Evolutionary conservation across 1,140 invertebrate species (phyloP).

Genomic region (Drosophila cardini): DNA sequence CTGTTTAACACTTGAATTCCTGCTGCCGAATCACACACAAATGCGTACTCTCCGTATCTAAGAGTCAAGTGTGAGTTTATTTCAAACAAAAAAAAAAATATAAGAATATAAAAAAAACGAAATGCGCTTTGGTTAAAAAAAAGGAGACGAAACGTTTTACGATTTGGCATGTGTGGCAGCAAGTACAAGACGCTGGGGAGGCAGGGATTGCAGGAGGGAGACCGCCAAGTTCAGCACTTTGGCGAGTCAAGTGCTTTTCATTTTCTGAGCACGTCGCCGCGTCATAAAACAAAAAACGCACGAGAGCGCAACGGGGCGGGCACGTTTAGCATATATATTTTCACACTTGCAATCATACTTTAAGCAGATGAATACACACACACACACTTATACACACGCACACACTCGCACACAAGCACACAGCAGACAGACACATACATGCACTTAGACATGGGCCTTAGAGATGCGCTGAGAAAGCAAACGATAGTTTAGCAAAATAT

Average conservation of each 20-base stretch:
- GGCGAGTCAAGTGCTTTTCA: slow-evolving; percentile 79
- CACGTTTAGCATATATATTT: slow-evolving; percentile 82
- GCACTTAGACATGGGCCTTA: slow-evolving; percentile 20
- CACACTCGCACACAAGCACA: slow-evolving; percentile 13
- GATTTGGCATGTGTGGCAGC: slow-evolving; percentile 70
- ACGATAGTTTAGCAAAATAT: slow-evolving; percentile 10
- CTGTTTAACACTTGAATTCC: background rate
- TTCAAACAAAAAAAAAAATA: slow-evolving; percentile 33
- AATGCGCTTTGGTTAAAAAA: slow-evolving; percentile 35
- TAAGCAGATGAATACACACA: slow-evolving; percentile 62
- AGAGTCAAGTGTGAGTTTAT: slow-evolving; percentile 37
- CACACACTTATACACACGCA: slow-evolving; percentile 24
- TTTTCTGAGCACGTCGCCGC: slow-evolving; percentile 79
- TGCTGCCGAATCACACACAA: slow-evolving; percentile 1
- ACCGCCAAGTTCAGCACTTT: slow-evolving; percentile 79
- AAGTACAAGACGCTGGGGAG: background rate
- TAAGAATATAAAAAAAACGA: too few relatives aligned
- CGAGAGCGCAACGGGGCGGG: slow-evolving; percentile 39
- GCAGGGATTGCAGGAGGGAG: slow-evolving; percentile 22
- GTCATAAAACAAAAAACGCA: slow-evolving; percentile 78
- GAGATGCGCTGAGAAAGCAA: slow-evolving; percentile 39
- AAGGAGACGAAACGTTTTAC: slow-evolving; percentile 68
- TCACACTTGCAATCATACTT: slow-evolving; percentile 82
- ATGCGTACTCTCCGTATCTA: slow-evolving; percentile 2
- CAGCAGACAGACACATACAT: background rate